Conservation (phyloP, 1,140 invertebrate species). For the Cherax destructor region DNA sequence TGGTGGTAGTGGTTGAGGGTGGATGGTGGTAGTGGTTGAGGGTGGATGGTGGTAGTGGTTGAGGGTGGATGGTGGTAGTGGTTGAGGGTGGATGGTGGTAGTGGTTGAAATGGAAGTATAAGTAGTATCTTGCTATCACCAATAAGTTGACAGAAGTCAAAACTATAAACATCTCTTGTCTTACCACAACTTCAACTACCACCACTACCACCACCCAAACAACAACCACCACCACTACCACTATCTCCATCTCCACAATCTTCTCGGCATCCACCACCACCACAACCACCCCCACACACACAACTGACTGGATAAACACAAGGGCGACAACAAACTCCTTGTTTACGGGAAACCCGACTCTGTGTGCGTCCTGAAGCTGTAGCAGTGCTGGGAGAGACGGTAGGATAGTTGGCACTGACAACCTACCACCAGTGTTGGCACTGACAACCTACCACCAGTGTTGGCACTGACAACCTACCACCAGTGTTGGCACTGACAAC, state of each 20-base stretch:
- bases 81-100: too few relatives aligned
- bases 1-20: too few relatives aligned
- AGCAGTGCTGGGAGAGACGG: background rate
- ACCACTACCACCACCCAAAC: background rate
- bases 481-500: too few relatives aligned
- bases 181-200: background rate
- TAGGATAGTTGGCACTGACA: too few relatives aligned
- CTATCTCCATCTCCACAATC: background rate
- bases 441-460: too few relatives aligned
- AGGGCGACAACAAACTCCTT: background rate
- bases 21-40: too few relatives aligned
- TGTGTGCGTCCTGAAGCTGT: background rate
- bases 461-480: too few relatives aligned
- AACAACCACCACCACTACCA: background rate
- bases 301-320: background rate
- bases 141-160: background rate
- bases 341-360: conserved; percentile 15
- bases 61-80: too few relatives aligned
- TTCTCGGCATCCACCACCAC: background rate
- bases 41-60: too few relatives aligned
- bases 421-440: too few relatives aligned
- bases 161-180: too few relatives aligned
- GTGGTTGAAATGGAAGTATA: background rate
- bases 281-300: conserved; percentile 15
- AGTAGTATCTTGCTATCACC: background rate